Conservation (phyloP, 92 coral and sea anemone genomes). For the Paramuricea clavata region DNA sequence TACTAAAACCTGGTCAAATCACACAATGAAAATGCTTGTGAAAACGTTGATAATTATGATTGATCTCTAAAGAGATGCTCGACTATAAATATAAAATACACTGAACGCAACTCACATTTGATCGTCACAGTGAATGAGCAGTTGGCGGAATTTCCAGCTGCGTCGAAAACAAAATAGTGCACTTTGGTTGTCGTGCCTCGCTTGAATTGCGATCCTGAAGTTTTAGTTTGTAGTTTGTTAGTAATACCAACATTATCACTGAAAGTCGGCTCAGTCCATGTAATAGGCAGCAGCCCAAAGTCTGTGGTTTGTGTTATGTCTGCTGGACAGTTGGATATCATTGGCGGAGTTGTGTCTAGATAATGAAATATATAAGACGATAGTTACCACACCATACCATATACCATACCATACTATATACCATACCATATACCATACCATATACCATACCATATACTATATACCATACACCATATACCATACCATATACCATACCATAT, state of each 20-base stretch:
- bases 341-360: constrained; percentile 87
- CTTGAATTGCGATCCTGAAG: constrained; percentile 82
- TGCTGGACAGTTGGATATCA: constrained; percentile 74
- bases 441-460: too few species aligned
- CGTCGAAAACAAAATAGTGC: constrained; percentile 85
- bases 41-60: too few species aligned
- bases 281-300: constrained; percentile 44
- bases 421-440: neutral
- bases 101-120: constrained; percentile 74
- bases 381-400: neutral
- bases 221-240: constrained; percentile 70
- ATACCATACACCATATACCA: neutral
- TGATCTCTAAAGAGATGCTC: too few species aligned
- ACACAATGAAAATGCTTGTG: too few species aligned
- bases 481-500: neutral
- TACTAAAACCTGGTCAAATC: too few species aligned
- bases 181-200: constrained; percentile 78
- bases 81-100: too few species aligned
- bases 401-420: neutral
- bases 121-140: constrained; percentile 83
- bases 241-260: constrained; percentile 90
- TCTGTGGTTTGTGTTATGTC: constrained; percentile 39
- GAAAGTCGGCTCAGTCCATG: constrained; percentile 89
- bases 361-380: neutral
- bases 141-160: constrained; percentile 79